Evolutionary conservation across 2,113 vertebrate species (phyloP).

Genomic region (Myxocyprinus asiaticus): DNA sequence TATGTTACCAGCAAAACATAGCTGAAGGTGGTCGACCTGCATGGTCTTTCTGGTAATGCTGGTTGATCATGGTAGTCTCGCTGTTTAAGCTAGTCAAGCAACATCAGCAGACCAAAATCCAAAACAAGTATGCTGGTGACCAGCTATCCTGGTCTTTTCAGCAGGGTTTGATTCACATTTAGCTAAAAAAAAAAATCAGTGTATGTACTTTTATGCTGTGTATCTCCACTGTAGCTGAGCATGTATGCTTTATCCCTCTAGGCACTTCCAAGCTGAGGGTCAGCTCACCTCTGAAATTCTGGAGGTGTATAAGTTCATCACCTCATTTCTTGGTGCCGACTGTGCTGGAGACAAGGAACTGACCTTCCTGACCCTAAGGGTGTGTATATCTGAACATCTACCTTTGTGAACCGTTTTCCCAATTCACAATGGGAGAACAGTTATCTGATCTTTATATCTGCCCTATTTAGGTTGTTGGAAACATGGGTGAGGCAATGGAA

Average conservation of each 20-base stretch:
- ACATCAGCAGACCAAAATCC: not conserved
- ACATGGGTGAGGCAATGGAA: slow-evolving; percentile 84
- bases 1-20: no score
- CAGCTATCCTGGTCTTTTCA: no score
- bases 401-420: not conserved
- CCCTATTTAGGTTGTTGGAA: slow-evolving; percentile 84
- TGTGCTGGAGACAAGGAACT: slow-evolving; percentile 84
- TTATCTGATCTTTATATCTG: not conserved
- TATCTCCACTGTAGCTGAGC: not conserved
- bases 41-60: not conserved
- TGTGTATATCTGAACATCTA: slow-evolving; percentile 56
- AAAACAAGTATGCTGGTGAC: not conserved
- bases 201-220: slow-evolving; percentile 1
- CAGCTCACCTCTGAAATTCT: slow-evolving; percentile 75
- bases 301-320: slow-evolving; percentile 79
- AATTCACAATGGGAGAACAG: not conserved
- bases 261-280: slow-evolving; percentile 71
- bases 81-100: not conserved
- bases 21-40: not conserved
- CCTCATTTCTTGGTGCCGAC: slow-evolving; percentile 77
- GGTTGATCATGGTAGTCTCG: not conserved
- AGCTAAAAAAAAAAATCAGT: not conserved
- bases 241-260: slow-evolving; percentile 52
- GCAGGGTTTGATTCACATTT: no score
- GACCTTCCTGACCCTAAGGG: slow-evolving; percentile 85